Evolutionary conservation across 2,888 invertebrate genomes (phyloP).

Genomic region (Coecobrya sp.): DNA sequence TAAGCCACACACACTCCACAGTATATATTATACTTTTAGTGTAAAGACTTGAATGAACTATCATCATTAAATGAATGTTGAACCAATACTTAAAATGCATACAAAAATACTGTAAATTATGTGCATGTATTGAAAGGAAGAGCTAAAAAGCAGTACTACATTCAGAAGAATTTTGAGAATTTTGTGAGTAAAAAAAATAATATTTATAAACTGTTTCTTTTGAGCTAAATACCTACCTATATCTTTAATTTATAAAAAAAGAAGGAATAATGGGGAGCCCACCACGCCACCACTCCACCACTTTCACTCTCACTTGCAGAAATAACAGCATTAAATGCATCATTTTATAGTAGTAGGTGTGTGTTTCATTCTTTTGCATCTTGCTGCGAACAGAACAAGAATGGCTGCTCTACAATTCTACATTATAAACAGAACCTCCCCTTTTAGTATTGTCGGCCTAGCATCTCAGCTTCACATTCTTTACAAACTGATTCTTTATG

Average conservation of each 20-base stretch:
- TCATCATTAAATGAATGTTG: background rate
- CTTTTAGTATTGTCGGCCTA: too few species aligned
- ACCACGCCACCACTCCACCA: conserved; percentile 36
- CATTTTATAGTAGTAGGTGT: background rate
- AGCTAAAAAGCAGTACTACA: background rate
- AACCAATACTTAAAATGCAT: background rate
- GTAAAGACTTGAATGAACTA: conserved; percentile 4
- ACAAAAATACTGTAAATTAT: background rate
- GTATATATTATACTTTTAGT: background rate
- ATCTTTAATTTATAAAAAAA: conserved; percentile 15
- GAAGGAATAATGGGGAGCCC: conserved; percentile 16
- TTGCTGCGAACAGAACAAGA: background rate
- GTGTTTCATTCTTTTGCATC: background rate
- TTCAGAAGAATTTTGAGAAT: background rate
- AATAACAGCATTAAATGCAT: background rate
- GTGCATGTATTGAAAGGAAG: background rate
- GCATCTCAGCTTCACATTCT: background rate
- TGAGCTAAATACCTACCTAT: background rate
- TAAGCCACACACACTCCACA: background rate
- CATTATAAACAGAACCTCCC: background rate
- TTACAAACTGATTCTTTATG: background rate
- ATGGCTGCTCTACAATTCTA: background rate
- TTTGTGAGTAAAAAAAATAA: conserved; percentile 3
- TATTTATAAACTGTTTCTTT: conserved; percentile 8
- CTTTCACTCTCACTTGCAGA: conserved; percentile 69